Evolutionary conservation across 2,113 vertebrate genomes (phyloP), one percentile per base, ranked within the genome.

Genomic region (Aegithalos caudatus): DNA sequence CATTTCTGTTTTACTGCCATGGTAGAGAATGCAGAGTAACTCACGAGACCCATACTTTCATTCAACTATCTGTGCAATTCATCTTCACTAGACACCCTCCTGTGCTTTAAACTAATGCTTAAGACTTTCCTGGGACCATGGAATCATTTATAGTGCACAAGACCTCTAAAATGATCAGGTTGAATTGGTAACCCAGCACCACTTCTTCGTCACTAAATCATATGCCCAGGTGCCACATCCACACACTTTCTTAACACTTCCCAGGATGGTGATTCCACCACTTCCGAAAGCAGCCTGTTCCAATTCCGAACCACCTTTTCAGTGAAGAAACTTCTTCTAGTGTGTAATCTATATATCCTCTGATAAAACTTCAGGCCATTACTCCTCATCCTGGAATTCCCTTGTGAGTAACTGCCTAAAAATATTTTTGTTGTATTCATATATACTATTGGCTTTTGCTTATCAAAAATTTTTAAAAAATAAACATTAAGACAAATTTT

Each of bases 21-120:
- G 2, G 48, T 64, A 85, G 64, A 79, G 31, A 61, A 92, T 65
- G 69, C 40, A 81, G 86, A 92, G 72, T 92, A 90, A 93, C 66
- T 93, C 88, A 86, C 57, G 81, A 29, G 29, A 84, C 73, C 61
- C 69, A 86, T 92, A 92, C 29, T 24, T 72, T 95, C 6, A 14
- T 96, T 97, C 93, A 95, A 64, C 89, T 95, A 95, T 60, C 56
- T 73, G 62, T 38, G 29, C 33, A 91, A 91, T 87, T 54, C 78
- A 94, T 62, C 84, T 91, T 91, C 80, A 95, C 54, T 76, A 42
- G n/a, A 91, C 69, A 73, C 53, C 38, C 23, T 87, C 33, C 29
- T 64, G 61, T 88, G 57, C 29, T 82, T 90, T 79, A 48, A 88
- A 92, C 11, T 60, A 78, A 57, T 33, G 28, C 31, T 33, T 62